phyloP scores from a whole-genome alignment of 2,797 vertebrate genomes.

The Lagocephalus sceleratus region DNA sequence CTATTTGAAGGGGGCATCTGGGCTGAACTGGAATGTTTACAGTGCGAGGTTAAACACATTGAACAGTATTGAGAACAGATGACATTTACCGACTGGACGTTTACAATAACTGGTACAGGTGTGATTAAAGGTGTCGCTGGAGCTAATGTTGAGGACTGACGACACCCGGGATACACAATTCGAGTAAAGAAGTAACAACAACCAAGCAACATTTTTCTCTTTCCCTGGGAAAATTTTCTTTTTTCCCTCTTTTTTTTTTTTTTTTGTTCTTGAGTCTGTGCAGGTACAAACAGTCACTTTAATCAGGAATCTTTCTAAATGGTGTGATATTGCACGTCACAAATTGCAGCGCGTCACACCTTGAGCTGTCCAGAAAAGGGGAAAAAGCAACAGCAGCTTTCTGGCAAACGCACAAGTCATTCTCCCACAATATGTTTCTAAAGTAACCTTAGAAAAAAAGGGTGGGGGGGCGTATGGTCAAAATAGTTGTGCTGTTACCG shows the following conservation, averaged over 20 bases:
- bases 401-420: conserved; percentile 65
- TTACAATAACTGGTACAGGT: conserved; percentile 21
- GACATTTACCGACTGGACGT: conserved; percentile 64
- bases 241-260: too few species aligned
- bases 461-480: conserved; percentile 13
- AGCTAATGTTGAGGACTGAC: conserved; percentile 19
- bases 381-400: conserved; percentile 67
- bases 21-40: conserved; percentile 69
- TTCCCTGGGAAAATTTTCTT: too few species aligned
- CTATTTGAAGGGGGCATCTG: conserved; percentile 24
- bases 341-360: conserved; percentile 49
- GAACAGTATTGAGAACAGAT: conserved; percentile 77
- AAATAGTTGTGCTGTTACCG: conserved; percentile 35
- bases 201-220: too few species aligned
- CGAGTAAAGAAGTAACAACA: too few species aligned
- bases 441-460: not conserved
- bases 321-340: conserved; percentile 62
- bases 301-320: too few species aligned
- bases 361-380: conserved; percentile 48
- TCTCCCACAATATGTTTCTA: conserved; percentile 20
- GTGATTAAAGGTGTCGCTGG: conserved; percentile 15
- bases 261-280: conserved; percentile 19
- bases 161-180: conserved; percentile 36
- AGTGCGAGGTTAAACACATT: conserved; percentile 73
- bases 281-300: conserved; percentile 16